Conservation (phyloP, 1,140 invertebrate genomes). For the Drosophila serrata region DNA sequence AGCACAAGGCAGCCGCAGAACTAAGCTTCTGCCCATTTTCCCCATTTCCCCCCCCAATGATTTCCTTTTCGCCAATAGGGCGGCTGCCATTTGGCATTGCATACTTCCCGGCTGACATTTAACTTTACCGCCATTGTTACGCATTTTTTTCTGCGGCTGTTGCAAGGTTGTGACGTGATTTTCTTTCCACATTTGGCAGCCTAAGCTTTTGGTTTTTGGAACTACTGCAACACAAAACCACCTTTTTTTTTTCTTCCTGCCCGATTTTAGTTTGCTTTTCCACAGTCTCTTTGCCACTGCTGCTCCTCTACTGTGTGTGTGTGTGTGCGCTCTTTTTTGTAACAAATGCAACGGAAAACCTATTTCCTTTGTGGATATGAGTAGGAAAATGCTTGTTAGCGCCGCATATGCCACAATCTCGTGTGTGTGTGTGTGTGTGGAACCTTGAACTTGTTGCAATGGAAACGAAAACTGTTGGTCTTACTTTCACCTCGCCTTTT, state of each 20-base stretch:
- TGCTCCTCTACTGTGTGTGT: neutral
- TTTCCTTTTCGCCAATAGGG: constrained; percentile 4
- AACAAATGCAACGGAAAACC: constrained; percentile 75
- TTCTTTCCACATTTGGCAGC: constrained; percentile 33
- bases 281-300: constrained; percentile 4
- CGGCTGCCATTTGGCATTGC: constrained; percentile 34
- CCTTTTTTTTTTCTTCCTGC: constrained; percentile 10
- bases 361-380: constrained; percentile 75
- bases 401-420: constrained; percentile 47
- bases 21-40: constrained; percentile 18
- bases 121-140: constrained; percentile 50
- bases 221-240: constrained; percentile 31
- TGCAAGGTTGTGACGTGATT: constrained; percentile 47
- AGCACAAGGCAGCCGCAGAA: constrained; percentile 47
- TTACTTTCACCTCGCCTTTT: neutral
- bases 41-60: neutral
- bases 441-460: constrained; percentile 72
- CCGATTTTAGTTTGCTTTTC: constrained; percentile 21
- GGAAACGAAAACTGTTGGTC: constrained; percentile 7
- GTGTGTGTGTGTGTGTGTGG: constrained; percentile 10
- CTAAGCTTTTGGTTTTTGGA: constrained; percentile 33
- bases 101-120: constrained; percentile 55
- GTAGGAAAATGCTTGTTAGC: constrained; percentile 80
- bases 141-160: constrained; percentile 49
- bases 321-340: constrained; percentile 38